A percentile compares a stretch with the other conserved stretches of the same genome.
Evolutionary conservation across 2,113 vertebrate genomes (phyloP).

Genomic region (Gadus chalcogrammus): DNA sequence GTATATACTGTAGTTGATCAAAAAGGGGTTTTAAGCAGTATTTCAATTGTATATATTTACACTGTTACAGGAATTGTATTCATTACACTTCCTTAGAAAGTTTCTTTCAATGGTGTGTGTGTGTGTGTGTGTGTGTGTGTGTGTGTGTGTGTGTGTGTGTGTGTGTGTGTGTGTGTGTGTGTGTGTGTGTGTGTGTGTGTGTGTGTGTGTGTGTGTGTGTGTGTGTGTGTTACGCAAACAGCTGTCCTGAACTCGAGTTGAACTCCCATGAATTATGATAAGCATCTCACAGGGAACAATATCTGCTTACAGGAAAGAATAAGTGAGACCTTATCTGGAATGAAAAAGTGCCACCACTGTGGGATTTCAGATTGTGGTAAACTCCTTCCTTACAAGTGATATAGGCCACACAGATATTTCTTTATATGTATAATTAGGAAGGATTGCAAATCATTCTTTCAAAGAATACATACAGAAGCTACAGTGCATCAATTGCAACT

Average conservation of each 20-base stretch:
- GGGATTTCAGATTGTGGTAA: slow-evolving; percentile 53
- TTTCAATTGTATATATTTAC: no score
- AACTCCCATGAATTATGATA: slow-evolving; percentile 65
- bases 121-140: background rate
- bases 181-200: background rate
- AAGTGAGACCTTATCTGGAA: slow-evolving; percentile 54
- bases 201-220: background rate
- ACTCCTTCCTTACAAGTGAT: slow-evolving; percentile 48
- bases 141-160: slow-evolving; percentile 2
- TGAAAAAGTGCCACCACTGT: slow-evolving; percentile 53
- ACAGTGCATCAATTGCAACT: slow-evolving; percentile 16
- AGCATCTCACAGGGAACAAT: slow-evolving; percentile 61
- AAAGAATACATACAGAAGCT: slow-evolving; percentile 15
- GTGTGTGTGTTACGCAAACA: slow-evolving; percentile 27
- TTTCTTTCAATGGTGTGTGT: background rate
- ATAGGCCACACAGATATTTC: slow-evolving; percentile 18
- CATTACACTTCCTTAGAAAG: slow-evolving; percentile 34
- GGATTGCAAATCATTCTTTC: slow-evolving; percentile 17
- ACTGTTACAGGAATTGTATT: slow-evolving; percentile 19
- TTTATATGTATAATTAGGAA: slow-evolving; percentile 31
- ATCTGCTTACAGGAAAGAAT: slow-evolving; percentile 54
- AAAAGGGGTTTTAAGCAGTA: no score
- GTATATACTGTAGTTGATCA: no score
- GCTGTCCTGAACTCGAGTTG: slow-evolving; percentile 58
- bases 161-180: slow-evolving; percentile 6